Evolutionary conservation across 2,113 vertebrate genomes (phyloP).

Genomic region (Salvelinus namaycush): DNA sequence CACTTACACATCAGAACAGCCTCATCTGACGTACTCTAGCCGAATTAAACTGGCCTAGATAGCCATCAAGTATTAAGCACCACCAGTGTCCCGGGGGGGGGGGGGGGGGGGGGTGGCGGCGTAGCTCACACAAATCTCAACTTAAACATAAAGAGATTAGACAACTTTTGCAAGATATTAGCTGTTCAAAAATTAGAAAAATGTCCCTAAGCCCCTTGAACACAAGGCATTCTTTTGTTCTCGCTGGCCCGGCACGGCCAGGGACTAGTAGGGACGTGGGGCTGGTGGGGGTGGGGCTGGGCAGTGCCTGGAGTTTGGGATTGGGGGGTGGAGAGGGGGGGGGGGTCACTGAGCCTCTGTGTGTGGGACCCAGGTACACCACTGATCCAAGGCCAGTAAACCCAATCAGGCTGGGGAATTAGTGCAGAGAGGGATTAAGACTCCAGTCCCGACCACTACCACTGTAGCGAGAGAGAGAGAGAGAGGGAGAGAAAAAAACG

Average conservation of each 20-base stretch:
- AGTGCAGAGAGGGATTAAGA: slow-evolving; percentile 73
- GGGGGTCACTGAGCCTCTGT: slow-evolving; percentile 54
- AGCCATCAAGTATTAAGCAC: slow-evolving; percentile 73
- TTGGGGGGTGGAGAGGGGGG: neutral
- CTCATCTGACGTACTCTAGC: slow-evolving; percentile 68
- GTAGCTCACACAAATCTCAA: slow-evolving; percentile 81
- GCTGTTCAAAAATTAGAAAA: slow-evolving; percentile 99
- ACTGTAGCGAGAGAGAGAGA: no score
- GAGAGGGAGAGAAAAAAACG: slow-evolving; percentile 16
- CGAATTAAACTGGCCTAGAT: slow-evolving; percentile 80
- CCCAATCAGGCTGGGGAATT: slow-evolving; percentile 70
- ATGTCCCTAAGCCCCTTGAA: slow-evolving; percentile 93
- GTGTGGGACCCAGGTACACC: slow-evolving; percentile 74
- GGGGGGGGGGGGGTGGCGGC: no score
- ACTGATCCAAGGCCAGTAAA: slow-evolving; percentile 76
- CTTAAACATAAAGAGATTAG: slow-evolving; percentile 97
- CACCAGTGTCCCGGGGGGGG: slow-evolving; percentile 53
- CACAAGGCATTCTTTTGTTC: slow-evolving; percentile 91
- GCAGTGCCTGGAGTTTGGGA: slow-evolving; percentile 60
- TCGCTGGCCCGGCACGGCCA: slow-evolving; percentile 52
- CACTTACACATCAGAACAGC: slow-evolving; percentile 25
- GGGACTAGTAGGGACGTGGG: slow-evolving; percentile 31
- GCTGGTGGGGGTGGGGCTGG: slow-evolving; percentile 45
- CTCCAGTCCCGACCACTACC: neutral
- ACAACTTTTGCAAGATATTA: slow-evolving; percentile 94